Conservation (phyloP, 1,140 invertebrate genomes). For the Panagrolaimus sp. region DNA sequence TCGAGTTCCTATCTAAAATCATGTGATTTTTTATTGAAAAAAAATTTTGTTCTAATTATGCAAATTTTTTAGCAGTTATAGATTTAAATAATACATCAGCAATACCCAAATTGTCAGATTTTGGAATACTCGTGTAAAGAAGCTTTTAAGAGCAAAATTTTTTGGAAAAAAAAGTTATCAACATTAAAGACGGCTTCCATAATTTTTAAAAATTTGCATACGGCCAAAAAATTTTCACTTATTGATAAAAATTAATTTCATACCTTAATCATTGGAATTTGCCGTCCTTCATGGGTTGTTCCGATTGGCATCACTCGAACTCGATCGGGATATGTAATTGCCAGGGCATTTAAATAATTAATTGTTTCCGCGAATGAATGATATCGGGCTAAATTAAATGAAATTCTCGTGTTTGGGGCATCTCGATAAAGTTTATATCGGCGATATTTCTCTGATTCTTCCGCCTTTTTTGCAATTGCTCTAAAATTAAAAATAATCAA, state of each 20-base stretch:
- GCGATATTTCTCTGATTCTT: slow-evolving; percentile 25
- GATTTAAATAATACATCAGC: too few species aligned
- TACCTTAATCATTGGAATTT: slow-evolving; percentile 58
- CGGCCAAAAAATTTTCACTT: too few species aligned
- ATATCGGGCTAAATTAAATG: slow-evolving; percentile 51
- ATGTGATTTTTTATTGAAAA: neutral
- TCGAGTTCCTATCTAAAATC: slow-evolving; percentile 51
- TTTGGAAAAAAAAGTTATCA: neutral
- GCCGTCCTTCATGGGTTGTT: slow-evolving; percentile 57
- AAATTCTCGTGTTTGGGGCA: slow-evolving; percentile 23
- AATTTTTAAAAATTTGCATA: too few species aligned
- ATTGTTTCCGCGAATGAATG: slow-evolving; percentile 59
- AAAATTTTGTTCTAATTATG: neutral
- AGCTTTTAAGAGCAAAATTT: neutral
- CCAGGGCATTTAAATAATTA: slow-evolving; percentile 55
- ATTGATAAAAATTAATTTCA: neutral
- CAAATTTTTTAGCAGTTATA: too few species aligned
- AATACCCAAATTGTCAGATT: too few species aligned
- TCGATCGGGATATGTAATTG: slow-evolving; percentile 51
- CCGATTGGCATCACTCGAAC: slow-evolving; percentile 56
- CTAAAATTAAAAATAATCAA: slow-evolving; percentile 20
- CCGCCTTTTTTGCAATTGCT: slow-evolving; percentile 40
- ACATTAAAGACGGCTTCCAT: too few species aligned
- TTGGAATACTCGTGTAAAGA: too few species aligned
- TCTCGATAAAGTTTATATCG: slow-evolving; percentile 27